These are phyloP conservation scores for Drosophila borborema DNA, from an alignment of 2,888 invertebrate species.

Conservation along the genomic window DNA sequence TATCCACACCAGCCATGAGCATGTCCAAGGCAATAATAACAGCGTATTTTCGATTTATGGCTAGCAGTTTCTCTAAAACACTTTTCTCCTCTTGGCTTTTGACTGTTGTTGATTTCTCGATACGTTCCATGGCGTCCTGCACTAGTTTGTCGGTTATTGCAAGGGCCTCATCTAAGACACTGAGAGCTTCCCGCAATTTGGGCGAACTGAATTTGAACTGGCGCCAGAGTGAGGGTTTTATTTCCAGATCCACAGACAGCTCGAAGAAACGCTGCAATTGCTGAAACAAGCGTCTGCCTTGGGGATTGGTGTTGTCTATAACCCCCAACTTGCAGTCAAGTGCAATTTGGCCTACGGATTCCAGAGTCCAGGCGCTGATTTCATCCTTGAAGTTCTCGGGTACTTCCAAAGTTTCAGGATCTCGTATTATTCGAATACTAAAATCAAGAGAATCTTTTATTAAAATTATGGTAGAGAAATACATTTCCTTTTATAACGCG, in stretches of 20 bases:
- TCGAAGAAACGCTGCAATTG: conserved; percentile 40
- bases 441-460: background rate
- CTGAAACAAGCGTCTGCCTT: conserved; percentile 44
- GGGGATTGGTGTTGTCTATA: conserved; percentile 52
- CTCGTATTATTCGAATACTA: conserved; percentile 81
- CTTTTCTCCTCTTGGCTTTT: conserved; percentile 83
- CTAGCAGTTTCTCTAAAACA: conserved; percentile 88
- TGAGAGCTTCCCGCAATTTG: conserved; percentile 50
- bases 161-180: conserved; percentile 43
- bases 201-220: conserved; percentile 60
- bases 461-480: background rate
- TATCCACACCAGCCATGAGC: conserved; percentile 89
- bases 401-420: conserved; percentile 80
- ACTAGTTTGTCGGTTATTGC: conserved; percentile 70
- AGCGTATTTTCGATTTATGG: conserved; percentile 87
- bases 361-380: conserved; percentile 87
- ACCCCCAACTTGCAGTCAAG: conserved; percentile 80
- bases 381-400: conserved; percentile 86
- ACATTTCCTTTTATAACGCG: too few species aligned
- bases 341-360: conserved; percentile 85
- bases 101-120: conserved; percentile 56
- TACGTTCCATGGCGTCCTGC: conserved; percentile 74
- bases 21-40: conserved; percentile 89
- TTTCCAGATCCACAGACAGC: conserved; percentile 68
- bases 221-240: conserved; percentile 71